A percentile compares a stretch with the other conserved stretches of the same genome.
phyloP scores from a whole-genome alignment of 2,888 invertebrate species.

The Oscheius sp. region DNA sequence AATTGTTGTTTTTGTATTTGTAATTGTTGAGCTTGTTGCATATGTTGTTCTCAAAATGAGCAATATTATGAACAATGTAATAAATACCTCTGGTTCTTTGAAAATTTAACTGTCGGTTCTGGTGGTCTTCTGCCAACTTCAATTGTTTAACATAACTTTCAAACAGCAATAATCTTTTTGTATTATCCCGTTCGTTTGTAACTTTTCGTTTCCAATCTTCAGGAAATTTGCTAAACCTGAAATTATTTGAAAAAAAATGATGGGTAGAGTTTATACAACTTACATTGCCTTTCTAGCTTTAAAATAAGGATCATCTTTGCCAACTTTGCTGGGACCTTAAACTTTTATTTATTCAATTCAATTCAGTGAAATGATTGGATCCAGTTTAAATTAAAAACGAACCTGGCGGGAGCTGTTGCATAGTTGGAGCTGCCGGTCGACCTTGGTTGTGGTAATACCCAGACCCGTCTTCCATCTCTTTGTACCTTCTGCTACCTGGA shows the following conservation, averaged over 20 bases:
- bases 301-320: conserved; percentile 15
- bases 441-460: conserved; percentile 6
- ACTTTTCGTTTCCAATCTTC: conserved; percentile 19
- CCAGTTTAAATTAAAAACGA: not conserved
- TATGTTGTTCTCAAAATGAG: not conserved
- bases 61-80: not conserved
- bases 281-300: not conserved
- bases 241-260: not conserved
- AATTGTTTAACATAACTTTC: not conserved
- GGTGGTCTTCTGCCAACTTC: not conserved
- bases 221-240: conserved; percentile 14
- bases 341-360: not conserved
- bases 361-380: no score
- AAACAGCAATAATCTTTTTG: conserved; percentile 7
- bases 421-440: not conserved
- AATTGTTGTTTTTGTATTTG: not conserved
- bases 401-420: no score
- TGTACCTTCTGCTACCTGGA: not conserved
- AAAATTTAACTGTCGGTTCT: not conserved
- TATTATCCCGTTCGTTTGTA: not conserved
- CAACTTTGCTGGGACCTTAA: conserved; percentile 1
- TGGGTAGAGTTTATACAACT: not conserved
- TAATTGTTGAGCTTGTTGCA: not conserved
- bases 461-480: conserved; percentile 5
- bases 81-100: not conserved